Conservation (phyloP, 2,797 vertebrate genomes). For the Remorina albescens region DNA sequence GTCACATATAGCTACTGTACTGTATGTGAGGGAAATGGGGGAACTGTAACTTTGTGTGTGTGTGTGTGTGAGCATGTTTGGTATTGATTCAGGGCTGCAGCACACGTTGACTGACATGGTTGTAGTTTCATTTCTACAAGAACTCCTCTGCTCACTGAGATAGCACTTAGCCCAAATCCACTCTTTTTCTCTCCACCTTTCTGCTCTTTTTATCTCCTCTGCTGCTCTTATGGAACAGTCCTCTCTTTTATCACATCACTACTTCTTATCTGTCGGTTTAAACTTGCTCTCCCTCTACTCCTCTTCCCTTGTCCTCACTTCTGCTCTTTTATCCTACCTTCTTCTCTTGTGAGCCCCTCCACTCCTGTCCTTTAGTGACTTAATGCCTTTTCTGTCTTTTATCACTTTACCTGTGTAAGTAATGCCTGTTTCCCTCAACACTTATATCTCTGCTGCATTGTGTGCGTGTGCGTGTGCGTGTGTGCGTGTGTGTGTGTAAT, state of each 20-base stretch:
- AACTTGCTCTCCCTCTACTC: conserved; percentile 34
- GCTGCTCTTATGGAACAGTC: conserved; percentile 58
- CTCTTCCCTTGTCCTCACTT: conserved; percentile 33
- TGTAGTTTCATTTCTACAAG: conserved; percentile 57
- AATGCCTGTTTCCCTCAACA: conserved; percentile 46
- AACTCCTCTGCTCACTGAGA: conserved; percentile 58
- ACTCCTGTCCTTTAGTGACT: conserved; percentile 43
- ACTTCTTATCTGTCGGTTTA: conserved; percentile 58
- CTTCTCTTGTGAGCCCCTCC: conserved; percentile 7
- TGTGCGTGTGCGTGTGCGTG: conserved; percentile 19
- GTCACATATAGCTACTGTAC: conserved; percentile 64
- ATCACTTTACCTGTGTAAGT: conserved; percentile 56
- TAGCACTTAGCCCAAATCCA: conserved; percentile 71
- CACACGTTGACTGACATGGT: conserved; percentile 71
- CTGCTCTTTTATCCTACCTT: conserved; percentile 52
- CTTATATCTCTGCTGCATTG: conserved; percentile 43
- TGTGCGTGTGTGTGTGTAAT: conserved; percentile 40
- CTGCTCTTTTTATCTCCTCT: conserved; percentile 58
- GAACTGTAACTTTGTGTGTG: conserved; percentile 9
- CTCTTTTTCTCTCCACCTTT: conserved; percentile 56
- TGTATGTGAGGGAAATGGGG: conserved; percentile 40
- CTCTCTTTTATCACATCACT: conserved; percentile 56
- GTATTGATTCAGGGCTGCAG: conserved; percentile 38
- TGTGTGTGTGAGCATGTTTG: conserved; percentile 22
- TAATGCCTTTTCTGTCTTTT: conserved; percentile 49